Conservation (phyloP, 2,113 vertebrate species). For the Thamnophis sirtalis region DNA sequence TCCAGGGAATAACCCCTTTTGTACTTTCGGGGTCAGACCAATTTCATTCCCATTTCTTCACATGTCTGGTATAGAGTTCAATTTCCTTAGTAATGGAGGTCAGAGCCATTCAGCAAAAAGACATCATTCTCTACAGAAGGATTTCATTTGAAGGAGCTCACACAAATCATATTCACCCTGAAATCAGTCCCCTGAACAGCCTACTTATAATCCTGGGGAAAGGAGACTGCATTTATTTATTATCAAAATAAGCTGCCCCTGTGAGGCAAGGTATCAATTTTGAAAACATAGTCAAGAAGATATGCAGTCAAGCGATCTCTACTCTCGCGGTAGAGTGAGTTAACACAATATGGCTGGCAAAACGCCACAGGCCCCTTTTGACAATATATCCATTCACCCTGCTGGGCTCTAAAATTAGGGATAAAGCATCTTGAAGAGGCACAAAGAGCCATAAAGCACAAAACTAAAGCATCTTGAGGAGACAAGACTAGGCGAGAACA, state of each 20-base stretch:
- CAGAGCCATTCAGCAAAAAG: fast-evolving
- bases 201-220: background rate
- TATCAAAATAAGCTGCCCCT: slow-evolving; percentile 22
- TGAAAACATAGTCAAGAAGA: background rate
- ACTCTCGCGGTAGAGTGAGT: background rate
- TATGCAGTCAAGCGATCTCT: background rate
- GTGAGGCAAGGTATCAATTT: slow-evolving; percentile 10
- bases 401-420: slow-evolving; percentile 8
- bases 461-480: background rate
- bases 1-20: background rate
- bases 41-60: slow-evolving; percentile 20
- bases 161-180: fast-evolving
- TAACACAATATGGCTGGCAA: background rate
- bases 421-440: background rate
- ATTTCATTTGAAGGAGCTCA: fast-evolving
- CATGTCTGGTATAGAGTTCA: slow-evolving; percentile 12
- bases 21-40: background rate
- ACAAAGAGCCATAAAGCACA: background rate
- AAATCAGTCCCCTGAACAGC: background rate
- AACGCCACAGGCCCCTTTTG: background rate
- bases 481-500: background rate
- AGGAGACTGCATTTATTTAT: slow-evolving; percentile 22
- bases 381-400: background rate
- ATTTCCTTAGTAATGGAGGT: background rate
- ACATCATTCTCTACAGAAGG: background rate